These are phyloP conservation scores for Nomada lathburiana DNA, from an alignment of 2,888 invertebrate species.

Conservation along the genomic window DNA sequence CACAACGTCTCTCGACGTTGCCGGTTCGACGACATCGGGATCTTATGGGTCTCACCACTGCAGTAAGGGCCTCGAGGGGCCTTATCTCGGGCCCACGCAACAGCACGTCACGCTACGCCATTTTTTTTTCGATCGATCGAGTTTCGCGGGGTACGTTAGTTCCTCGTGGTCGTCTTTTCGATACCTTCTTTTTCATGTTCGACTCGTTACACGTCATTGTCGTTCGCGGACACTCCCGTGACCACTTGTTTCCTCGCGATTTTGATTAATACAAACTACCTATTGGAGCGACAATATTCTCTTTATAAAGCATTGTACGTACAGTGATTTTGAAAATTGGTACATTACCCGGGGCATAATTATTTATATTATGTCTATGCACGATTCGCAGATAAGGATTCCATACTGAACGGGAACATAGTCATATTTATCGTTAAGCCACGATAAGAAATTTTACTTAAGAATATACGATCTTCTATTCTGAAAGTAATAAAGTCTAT, in stretches of 20 bases:
- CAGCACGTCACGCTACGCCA: slow-evolving; percentile 61
- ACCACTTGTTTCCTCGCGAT: not conserved
- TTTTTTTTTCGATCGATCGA: slow-evolving; percentile 58
- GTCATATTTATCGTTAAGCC: too few relatives aligned
- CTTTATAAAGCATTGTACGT: not conserved
- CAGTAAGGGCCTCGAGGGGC: slow-evolving; percentile 18
- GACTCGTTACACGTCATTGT: slow-evolving; percentile 43
- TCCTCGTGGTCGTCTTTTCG: not conserved
- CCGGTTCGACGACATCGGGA: slow-evolving; percentile 74
- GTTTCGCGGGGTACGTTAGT: slow-evolving; percentile 22
- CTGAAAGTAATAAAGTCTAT: too few relatives aligned
- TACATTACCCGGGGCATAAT: too few relatives aligned
- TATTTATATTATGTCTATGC: too few relatives aligned
- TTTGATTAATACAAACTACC: too few relatives aligned
- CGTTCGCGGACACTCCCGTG: not conserved
- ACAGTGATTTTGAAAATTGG: not conserved
- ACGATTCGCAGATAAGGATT: not conserved
- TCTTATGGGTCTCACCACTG: slow-evolving; percentile 51
- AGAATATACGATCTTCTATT: too few relatives aligned
- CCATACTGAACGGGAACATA: not conserved
- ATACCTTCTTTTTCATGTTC: not conserved
- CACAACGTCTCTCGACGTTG: slow-evolving; percentile 72
- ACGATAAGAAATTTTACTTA: not conserved
- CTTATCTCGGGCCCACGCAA: slow-evolving; percentile 67
- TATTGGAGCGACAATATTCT: not conserved